Conservation (phyloP, 1,140 invertebrate species). For the Solenopsis invicta region DNA sequence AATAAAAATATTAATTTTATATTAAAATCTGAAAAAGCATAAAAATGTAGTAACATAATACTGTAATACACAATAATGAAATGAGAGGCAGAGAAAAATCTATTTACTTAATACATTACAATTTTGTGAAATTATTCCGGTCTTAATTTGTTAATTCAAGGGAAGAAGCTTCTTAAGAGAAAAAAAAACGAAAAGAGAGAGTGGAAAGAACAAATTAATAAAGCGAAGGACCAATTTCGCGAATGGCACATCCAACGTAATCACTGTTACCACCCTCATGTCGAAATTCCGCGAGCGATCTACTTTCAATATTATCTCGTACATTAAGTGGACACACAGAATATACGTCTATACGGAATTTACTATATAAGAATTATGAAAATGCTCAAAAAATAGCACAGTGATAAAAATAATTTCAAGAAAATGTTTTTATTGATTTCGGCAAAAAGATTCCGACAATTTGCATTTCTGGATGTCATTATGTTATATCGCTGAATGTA, state of each 20-base stretch:
- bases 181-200: not conserved
- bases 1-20: constrained; percentile 12
- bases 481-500: not conserved
- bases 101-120: not conserved
- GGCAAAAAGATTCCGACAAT: not conserved
- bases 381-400: not conserved
- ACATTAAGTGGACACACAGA: not conserved
- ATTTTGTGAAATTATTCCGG: constrained; percentile 9
- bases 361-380: not conserved
- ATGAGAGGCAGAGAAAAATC: not conserved
- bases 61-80: not conserved
- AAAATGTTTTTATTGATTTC: constrained; percentile 23
- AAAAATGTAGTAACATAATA: not conserved
- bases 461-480: not conserved
- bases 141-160: not conserved
- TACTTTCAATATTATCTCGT: not conserved
- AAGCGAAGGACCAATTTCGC: not conserved
- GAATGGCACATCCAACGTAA: not conserved
- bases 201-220: not conserved
- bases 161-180: not conserved
- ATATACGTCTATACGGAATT: not conserved
- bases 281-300: constrained; percentile 4
- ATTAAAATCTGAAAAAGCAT: not conserved
- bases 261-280: not conserved
- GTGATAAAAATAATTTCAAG: not conserved